A percentile compares a stretch with the other conserved stretches of the same genome.
phyloP scores from a whole-genome alignment of 2,797 vertebrate species.

The Sebastes ruberrimus region DNA sequence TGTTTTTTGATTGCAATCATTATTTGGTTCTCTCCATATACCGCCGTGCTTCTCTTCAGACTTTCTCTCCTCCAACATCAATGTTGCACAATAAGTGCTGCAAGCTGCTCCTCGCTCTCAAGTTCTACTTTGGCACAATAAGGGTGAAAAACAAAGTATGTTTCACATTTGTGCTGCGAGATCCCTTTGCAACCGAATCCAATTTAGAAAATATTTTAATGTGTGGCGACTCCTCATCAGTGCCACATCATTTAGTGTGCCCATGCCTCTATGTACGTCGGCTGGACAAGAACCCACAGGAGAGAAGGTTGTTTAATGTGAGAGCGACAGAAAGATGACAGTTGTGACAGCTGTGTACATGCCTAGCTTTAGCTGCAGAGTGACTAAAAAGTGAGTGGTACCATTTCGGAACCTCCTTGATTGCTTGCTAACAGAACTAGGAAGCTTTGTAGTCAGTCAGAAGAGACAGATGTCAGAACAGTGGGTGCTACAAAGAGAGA shows the following conservation, averaged over 20 bases:
- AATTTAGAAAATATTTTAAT: constrained; percentile 24
- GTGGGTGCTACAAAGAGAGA: constrained; percentile 2
- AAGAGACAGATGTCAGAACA: constrained; percentile 37
- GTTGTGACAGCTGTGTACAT: constrained; percentile 29
- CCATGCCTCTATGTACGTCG: background rate
- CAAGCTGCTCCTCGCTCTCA: constrained; percentile 50
- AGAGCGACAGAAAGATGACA: constrained; percentile 29
- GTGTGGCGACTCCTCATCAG: background rate
- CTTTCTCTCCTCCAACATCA: constrained; percentile 5
- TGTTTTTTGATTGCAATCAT: constrained; percentile 8
- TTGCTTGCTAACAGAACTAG: constrained; percentile 16
- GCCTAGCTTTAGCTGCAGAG: constrained; percentile 21
- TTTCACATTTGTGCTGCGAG: constrained; percentile 34
- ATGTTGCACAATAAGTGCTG: constrained; percentile 13
- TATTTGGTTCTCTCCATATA: background rate
- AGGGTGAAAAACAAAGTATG: constrained; percentile 45
- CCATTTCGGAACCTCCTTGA: constrained; percentile 22
- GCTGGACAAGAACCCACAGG: constrained; percentile 20
- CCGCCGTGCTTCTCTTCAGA: background rate
- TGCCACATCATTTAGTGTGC: constrained; percentile 9
- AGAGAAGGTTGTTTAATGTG: constrained; percentile 27
- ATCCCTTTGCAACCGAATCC: constrained; percentile 22
- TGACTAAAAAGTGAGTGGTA: constrained; percentile 35
- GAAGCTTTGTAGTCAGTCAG: constrained; percentile 18
- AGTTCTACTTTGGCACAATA: constrained; percentile 29